phyloP scores from a whole-genome alignment of 1,140 invertebrate species.

The Solenopsis fugax region DNA sequence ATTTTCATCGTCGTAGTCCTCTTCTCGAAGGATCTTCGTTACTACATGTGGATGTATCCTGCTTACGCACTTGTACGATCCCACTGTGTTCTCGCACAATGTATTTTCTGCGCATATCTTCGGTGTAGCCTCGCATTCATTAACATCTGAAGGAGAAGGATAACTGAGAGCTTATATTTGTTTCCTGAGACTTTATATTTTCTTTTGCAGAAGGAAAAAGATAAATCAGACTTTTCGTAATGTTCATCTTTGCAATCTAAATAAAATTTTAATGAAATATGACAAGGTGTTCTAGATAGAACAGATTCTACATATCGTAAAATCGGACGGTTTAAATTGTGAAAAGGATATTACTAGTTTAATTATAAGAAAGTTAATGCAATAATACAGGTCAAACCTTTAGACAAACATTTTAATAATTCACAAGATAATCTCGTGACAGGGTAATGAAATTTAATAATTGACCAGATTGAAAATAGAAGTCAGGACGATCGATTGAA shows the following conservation, averaged over 20 bases:
- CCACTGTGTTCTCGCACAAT: constrained; percentile 88
- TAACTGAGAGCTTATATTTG: background rate
- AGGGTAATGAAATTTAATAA: too few species aligned
- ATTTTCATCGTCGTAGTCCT: constrained; percentile 82
- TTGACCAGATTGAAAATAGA: background rate
- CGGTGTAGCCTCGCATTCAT: constrained; percentile 89
- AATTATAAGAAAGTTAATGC: background rate
- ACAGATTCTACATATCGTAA: background rate
- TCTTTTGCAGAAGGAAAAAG: constrained; percentile 60
- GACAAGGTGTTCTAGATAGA: background rate
- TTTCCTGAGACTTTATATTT: background rate
- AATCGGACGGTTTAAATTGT: background rate
- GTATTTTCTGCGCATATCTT: constrained; percentile 86
- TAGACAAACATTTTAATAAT: background rate
- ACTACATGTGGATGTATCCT: constrained; percentile 77
- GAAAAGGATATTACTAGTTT: background rate
- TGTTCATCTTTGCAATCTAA: background rate
- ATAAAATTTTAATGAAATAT: background rate
- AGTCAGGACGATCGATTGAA: background rate
- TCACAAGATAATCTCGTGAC: too few species aligned
- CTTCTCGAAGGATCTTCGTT: constrained; percentile 79
- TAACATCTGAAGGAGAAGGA: constrained; percentile 88
- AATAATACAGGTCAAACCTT: background rate
- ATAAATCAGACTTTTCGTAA: background rate
- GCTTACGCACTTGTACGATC: constrained; percentile 87